Evolutionary conservation across 2,888 invertebrate genomes (phyloP).

Genomic region (Spicauda simplicius): DNA sequence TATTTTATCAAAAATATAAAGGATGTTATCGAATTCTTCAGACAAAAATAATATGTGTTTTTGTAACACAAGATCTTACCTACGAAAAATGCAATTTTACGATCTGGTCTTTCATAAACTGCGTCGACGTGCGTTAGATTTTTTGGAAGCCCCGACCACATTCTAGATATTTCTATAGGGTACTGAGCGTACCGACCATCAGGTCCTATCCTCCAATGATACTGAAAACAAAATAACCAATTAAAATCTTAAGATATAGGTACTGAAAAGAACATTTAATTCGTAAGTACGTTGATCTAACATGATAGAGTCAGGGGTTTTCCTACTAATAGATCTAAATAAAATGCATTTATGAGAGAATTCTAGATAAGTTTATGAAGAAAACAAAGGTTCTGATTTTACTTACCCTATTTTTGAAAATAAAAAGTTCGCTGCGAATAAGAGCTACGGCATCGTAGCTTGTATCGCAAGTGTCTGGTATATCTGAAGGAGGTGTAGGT

Average conservation of each 20-base stretch:
- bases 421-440: slow-evolving; percentile 94
- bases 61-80: slow-evolving; percentile 74
- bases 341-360: too few species aligned
- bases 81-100: slow-evolving; percentile 95
- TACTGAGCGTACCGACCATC: slow-evolving; percentile 89
- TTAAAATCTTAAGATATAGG: background rate
- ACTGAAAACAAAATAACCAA: slow-evolving; percentile 81
- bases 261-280: background rate
- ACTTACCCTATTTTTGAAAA: slow-evolving; percentile 95
- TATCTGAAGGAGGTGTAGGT: slow-evolving; percentile 61
- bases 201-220: slow-evolving; percentile 95
- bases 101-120: slow-evolving; percentile 94
- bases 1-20: background rate
- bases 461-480: slow-evolving; percentile 94
- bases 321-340: too few species aligned
- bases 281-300: slow-evolving; percentile 41
- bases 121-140: slow-evolving; percentile 95
- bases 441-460: slow-evolving; percentile 96
- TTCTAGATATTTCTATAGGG: slow-evolving; percentile 92
- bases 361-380: slow-evolving; percentile 10
- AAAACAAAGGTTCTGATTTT: background rate
- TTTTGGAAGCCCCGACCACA: slow-evolving; percentile 92
- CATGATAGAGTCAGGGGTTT: slow-evolving; percentile 17
- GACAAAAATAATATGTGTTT: too few species aligned
- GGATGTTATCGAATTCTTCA: background rate